Percentiles rank a stretch among this genome's conserved stretches.
Conservation (phyloP, 64 coral and sea anemone genomes). For the Montipora foliosa region DNA sequence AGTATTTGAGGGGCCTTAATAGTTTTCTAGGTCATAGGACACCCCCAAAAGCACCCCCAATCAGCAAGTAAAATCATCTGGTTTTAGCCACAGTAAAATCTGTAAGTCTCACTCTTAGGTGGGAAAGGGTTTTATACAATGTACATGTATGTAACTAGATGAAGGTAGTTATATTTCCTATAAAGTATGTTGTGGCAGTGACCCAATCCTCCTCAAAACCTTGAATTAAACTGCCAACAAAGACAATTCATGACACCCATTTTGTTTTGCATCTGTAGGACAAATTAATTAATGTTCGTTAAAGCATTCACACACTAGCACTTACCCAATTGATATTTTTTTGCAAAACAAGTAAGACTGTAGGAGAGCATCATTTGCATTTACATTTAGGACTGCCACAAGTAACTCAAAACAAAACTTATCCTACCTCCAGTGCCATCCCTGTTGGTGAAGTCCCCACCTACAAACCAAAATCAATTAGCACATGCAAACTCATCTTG, state of each 20-base stretch:
- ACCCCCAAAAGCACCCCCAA: no score
- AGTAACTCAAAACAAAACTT: neutral
- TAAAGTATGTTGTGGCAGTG: no score
- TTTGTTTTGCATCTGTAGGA: neutral
- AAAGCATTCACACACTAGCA: no score
- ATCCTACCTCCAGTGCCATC: slow-evolving; percentile 58
- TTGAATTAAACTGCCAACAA: neutral
- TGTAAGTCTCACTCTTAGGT: no score
- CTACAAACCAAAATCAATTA: slow-evolving; percentile 11
- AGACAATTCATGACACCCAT: neutral
- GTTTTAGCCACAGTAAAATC: no score
- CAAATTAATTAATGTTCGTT: neutral
- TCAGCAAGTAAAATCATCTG: no score
- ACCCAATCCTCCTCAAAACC: neutral
- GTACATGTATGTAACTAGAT: no score
- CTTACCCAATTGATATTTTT: neutral
- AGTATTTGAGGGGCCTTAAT: neutral
- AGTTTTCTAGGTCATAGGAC: neutral
- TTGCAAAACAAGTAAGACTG: no score
- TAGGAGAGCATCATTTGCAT: neutral
- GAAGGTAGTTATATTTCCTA: no score
- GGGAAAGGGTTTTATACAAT: no score
- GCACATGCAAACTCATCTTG: neutral
- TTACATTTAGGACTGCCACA: neutral
- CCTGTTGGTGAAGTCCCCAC: slow-evolving; percentile 64